Evolutionary conservation across 2,888 invertebrate genomes (phyloP), one percentile per base, ranked within the genome.

Genomic region (Acanthococcus lagerstroemiae): DNA sequence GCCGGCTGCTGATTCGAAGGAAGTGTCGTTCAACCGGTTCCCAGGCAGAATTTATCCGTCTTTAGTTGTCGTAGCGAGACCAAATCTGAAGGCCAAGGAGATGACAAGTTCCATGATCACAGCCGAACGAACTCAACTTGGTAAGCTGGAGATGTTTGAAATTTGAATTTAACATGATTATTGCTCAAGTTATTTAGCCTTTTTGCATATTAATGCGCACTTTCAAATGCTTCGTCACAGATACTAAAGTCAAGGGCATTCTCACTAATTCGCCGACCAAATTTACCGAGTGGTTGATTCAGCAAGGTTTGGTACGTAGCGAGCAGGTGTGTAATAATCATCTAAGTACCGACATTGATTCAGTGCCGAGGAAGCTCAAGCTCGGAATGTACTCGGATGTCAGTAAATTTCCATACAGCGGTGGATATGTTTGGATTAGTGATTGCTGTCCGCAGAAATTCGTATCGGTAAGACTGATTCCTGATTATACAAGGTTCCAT

Each of bases 401-500:
- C 0, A 82, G 85, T 0, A 89, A 89, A 71, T 90, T 91, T 75
- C 90, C 90, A 0, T 89, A 86, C 75, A 90, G 90, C 0, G 92
- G 92, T 0, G 92, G 92, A 37, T 92, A 92, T 73, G 91, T 92
- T 1, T 92, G 92, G 92, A 89, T 92, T 70, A 87, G 88, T 0
- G 88, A 88, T 69, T 92, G 91, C 74, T 92, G 92, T 72, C 87
- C 89, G 0, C 86, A 87, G 7, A 82, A 87, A 55, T 90, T 88
- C 74, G 87, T 91, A 4, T 92, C 92, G 0, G 90, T 73, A 56
- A 69, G 71, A 71, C 4, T 45, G n/a, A n/a, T n/a, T n/a, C n/a
- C 37, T 45, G 3, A n/a, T n/a, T n/a, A n/a, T n/a, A n/a, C n/a
- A n/a, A n/a, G n/a, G n/a, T n/a, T n/a, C n/a, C n/a, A n/a, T n/a